A percentile compares a stretch with the other conserved stretches of the same genome.
phyloP scores from a whole-genome alignment of 2,888 invertebrate species.

The Ceriagrion tenellum region DNA sequence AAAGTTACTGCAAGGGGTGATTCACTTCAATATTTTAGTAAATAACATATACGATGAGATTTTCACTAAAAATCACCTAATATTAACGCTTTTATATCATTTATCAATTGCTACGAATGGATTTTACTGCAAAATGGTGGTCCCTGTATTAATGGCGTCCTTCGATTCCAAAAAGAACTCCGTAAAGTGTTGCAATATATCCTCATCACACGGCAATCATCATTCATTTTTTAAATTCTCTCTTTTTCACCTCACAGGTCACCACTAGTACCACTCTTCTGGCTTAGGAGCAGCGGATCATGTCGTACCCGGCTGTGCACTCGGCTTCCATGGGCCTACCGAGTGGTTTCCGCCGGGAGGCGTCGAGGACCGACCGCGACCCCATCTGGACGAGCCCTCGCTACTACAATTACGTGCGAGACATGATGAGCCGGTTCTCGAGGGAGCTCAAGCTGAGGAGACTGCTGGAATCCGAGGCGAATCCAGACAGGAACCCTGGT shows the following conservation, averaged over 20 bases:
- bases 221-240: neutral
- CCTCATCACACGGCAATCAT: too few species aligned
- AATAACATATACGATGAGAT: too few species aligned
- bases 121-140: too few species aligned
- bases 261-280: neutral
- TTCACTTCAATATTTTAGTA: too few species aligned
- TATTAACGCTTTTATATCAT: too few species aligned
- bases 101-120: too few species aligned
- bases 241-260: neutral
- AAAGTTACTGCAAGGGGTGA: too few species aligned
- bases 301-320: neutral
- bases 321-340: constrained; percentile 59
- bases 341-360: constrained; percentile 39
- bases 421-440: constrained; percentile 72
- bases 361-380: constrained; percentile 8
- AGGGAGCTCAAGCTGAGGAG: constrained; percentile 72
- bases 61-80: too few species aligned
- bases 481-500: constrained; percentile 68
- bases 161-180: too few species aligned
- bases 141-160: too few species aligned
- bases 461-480: constrained; percentile 17
- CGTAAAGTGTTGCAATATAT: too few species aligned
- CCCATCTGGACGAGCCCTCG: constrained; percentile 67
- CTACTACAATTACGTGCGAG: constrained; percentile 72
- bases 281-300: neutral